A percentile compares a stretch with the other conserved stretches of the same genome.
Evolutionary conservation across 2,113 vertebrate species (phyloP).

Genomic region (Antechinus flavipes): DNA sequence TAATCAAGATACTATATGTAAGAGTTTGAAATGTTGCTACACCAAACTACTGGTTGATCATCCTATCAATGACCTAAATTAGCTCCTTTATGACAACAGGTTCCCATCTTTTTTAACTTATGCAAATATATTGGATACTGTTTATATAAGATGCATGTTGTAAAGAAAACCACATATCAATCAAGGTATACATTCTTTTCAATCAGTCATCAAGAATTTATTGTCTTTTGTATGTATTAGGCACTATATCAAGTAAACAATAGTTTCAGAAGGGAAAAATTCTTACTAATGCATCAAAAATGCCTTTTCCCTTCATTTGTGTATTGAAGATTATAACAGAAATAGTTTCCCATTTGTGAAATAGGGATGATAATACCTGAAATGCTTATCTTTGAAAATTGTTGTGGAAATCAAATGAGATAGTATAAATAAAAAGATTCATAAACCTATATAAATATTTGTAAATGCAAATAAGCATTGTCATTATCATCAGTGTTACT

Average conservation of each 20-base stretch:
- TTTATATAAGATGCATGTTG: slow-evolving; percentile 40
- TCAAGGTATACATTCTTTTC: background rate
- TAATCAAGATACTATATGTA: slow-evolving; percentile 22
- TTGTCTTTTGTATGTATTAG: background rate
- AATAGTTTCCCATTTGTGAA: background rate
- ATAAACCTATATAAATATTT: background rate
- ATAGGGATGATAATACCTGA: background rate
- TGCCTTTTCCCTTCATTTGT: background rate
- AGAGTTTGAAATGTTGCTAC: slow-evolving; percentile 45
- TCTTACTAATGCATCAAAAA: background rate
- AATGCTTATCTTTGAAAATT: background rate
- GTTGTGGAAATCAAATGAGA: background rate
- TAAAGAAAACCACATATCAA: background rate
- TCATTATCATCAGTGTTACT: background rate
- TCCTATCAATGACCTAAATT: slow-evolving; percentile 59
- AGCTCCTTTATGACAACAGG: slow-evolving; percentile 44
- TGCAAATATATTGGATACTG: slow-evolving; percentile 15
- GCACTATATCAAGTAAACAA: background rate
- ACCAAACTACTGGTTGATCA: slow-evolving; percentile 21
- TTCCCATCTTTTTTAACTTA: slow-evolving; percentile 27
- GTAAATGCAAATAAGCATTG: background rate
- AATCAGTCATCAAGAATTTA: background rate
- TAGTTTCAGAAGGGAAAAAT: background rate
- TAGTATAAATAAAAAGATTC: background rate
- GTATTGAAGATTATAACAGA: background rate